A percentile compares a stretch with the other conserved stretches of the same genome.
phyloP scores from a whole-genome alignment of 2,113 vertebrate genomes.

The Xiphophorus maculatus region DNA sequence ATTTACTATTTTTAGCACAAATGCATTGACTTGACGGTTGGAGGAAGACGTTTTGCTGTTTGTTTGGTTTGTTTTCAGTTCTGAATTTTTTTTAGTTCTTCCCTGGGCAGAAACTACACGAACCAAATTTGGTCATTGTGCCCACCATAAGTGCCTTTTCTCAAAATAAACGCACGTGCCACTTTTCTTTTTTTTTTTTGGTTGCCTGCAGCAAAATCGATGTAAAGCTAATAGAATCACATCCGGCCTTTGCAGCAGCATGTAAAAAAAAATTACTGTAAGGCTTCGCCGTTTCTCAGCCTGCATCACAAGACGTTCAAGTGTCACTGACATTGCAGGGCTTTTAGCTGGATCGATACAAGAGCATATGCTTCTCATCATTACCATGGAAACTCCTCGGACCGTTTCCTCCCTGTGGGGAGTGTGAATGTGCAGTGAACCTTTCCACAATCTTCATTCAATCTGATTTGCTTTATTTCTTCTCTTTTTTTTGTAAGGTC shows the following conservation, averaged over 20 bases:
- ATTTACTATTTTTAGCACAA: conserved; percentile 12
- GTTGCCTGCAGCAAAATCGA: conserved; percentile 28
- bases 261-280: conserved; percentile 19
- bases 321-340: conserved; percentile 24
- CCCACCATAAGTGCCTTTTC: conserved; percentile 3
- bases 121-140: conserved; percentile 18
- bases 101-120: not conserved
- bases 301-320: conserved; percentile 6
- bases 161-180: conserved; percentile 27
- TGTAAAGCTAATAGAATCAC: conserved; percentile 27
- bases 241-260: conserved; percentile 17
- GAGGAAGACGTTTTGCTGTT: not conserved
- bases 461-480: conserved; percentile 20
- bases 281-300: conserved; percentile 27
- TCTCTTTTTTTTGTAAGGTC: conserved; percentile 51
- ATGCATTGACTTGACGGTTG: conserved; percentile 1
- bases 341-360: conserved; percentile 65
- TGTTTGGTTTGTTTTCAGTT: not conserved
- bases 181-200: conserved; percentile 3
- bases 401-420: conserved; percentile 24
- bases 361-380: conserved; percentile 41
- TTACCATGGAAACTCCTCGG: conserved; percentile 57
- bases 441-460: conserved; percentile 36
- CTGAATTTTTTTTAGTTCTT: conserved; percentile 3
- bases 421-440: conserved; percentile 42